A percentile compares a stretch with the other conserved stretches of the same genome.
These are phyloP conservation scores for Hemicrepidius hirtus DNA, from an alignment of 2,888 invertebrate genomes.

Conservation along the genomic window DNA sequence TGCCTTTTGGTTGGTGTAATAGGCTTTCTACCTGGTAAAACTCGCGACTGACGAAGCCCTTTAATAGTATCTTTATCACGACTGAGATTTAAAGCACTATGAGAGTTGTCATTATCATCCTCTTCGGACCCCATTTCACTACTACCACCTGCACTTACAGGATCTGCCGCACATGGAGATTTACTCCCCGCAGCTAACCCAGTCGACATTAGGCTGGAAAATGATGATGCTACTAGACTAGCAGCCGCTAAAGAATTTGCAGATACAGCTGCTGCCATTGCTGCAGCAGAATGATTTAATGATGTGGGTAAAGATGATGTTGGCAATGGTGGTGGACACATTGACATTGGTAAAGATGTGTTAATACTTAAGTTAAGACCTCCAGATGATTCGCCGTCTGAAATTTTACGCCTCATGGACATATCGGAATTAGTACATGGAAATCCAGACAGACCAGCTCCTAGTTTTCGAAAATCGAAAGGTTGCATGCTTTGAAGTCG, in stretches of 20 bases:
- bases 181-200: slow-evolving; percentile 74
- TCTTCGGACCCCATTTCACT: slow-evolving; percentile 74
- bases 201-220: slow-evolving; percentile 76
- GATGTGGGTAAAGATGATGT: slow-evolving; percentile 71
- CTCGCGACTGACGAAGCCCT: slow-evolving; percentile 70
- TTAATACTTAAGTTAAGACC: slow-evolving; percentile 79
- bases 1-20: slow-evolving; percentile 86
- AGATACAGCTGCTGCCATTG: slow-evolving; percentile 75
- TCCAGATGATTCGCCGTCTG: slow-evolving; percentile 72
- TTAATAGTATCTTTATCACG: slow-evolving; percentile 74
- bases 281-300: slow-evolving; percentile 77
- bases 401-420: slow-evolving; percentile 73
- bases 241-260: slow-evolving; percentile 73
- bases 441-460: slow-evolving; percentile 77
- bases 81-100: slow-evolving; percentile 79
- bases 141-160: slow-evolving; percentile 70
- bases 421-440: slow-evolving; percentile 70
- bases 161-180: slow-evolving; percentile 69
- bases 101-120: slow-evolving; percentile 77
- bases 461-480: slow-evolving; percentile 91
- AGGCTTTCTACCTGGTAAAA: slow-evolving; percentile 77
- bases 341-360: slow-evolving; percentile 78
- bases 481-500: slow-evolving; percentile 97
- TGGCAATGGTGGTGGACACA: slow-evolving; percentile 79
- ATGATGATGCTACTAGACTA: slow-evolving; percentile 78